Percentiles rank a stretch among this genome's conserved stretches.
Conservation (phyloP, 1,140 invertebrate genomes). For the Bombus waltoni region DNA sequence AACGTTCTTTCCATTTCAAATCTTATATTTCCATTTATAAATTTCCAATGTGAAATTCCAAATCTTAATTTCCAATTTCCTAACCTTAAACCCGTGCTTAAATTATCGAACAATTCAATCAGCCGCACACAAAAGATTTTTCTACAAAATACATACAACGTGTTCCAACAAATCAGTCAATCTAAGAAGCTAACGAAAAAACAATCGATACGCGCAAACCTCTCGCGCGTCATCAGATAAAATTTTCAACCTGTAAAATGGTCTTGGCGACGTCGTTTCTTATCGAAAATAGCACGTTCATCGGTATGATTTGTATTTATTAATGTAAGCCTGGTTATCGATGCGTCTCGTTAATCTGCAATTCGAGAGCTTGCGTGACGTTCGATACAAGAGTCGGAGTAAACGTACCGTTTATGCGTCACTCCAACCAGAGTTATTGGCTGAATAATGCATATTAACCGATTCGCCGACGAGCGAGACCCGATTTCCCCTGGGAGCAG, state of each 20-base stretch:
- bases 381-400: not conserved
- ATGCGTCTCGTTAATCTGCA: not conserved
- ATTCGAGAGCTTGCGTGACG: not conserved
- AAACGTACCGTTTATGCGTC: constrained; percentile 19
- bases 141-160: no score
- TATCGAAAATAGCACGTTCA: not conserved
- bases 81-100: no score
- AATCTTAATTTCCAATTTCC: no score
- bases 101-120: no score
- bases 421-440: constrained; percentile 21
- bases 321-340: not conserved
- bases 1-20: no score
- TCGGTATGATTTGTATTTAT: not conserved
- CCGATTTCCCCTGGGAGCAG: constrained; percentile 21
- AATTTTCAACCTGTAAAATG: not conserved
- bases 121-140: no score
- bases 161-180: not conserved
- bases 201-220: not conserved
- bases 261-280: no score
- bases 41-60: no score
- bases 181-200: not conserved
- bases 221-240: not conserved
- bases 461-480: not conserved
- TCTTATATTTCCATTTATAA: no score
- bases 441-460: constrained; percentile 46